Evolutionary conservation across 2,888 invertebrate genomes (phyloP).

Genomic region (Cosmorhoe ocellata): DNA sequence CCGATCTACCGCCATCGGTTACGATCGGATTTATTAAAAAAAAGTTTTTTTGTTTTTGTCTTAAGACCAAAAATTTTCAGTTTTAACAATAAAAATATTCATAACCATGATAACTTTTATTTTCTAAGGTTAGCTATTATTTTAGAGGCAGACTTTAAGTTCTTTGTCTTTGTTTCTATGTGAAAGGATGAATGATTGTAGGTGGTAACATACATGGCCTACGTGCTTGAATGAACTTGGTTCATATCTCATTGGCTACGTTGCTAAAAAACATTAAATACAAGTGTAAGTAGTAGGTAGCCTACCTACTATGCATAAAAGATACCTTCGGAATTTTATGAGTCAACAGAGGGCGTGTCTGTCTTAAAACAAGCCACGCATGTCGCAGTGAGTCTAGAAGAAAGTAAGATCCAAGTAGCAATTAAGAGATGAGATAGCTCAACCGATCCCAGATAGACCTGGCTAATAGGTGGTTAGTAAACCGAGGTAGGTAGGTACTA

Average conservation of each 20-base stretch:
- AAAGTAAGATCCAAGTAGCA: constrained; percentile 18
- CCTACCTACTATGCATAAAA: not conserved
- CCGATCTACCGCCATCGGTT: constrained; percentile 6
- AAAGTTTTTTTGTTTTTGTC: no score
- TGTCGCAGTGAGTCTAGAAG: constrained; percentile 8
- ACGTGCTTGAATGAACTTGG: constrained; percentile 3
- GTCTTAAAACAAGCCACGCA: constrained; percentile 6
- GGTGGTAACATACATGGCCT: not conserved
- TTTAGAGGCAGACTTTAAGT: no score
- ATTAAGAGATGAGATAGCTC: constrained; percentile 13
- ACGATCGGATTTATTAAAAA: not conserved
- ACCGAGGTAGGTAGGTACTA: constrained; percentile 16
- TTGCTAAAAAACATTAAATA: no score
- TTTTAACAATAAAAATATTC: no score
- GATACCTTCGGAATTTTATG: constrained; percentile 7
- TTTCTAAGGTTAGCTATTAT: no score
- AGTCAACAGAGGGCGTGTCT: constrained; percentile 21
- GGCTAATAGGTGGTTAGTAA: constrained; percentile 21
- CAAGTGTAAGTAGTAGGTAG: no score
- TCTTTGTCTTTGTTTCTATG: constrained; percentile 5
- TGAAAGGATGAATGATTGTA: constrained; percentile 4
- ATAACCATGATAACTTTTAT: no score
- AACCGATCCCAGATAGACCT: constrained; percentile 14
- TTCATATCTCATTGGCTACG: no score
- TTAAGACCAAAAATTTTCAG: no score